phyloP scores from a whole-genome alignment of 2,113 vertebrate genomes.

The Tautogolabrus adspersus region DNA sequence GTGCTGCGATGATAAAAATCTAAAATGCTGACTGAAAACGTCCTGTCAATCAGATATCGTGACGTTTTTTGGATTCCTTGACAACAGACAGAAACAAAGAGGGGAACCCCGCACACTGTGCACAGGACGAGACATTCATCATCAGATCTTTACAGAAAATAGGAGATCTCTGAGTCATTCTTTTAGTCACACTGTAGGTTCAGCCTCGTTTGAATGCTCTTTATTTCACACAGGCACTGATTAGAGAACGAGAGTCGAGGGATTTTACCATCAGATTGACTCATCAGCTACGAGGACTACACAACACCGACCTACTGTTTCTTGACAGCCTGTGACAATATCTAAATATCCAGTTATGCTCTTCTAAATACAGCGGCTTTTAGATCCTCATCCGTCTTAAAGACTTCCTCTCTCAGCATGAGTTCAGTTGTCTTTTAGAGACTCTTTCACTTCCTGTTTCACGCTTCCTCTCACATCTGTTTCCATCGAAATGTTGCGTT shows the following conservation, averaged over 20 bases:
- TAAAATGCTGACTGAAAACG: too few species aligned
- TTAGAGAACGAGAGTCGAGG: background rate
- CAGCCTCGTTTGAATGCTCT: background rate
- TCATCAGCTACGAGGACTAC: background rate
- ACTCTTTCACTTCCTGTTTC: conserved; percentile 61
- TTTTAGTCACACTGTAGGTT: background rate
- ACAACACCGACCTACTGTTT: conserved; percentile 1
- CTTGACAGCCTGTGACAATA: background rate
- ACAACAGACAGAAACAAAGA: background rate
- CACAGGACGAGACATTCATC: background rate
- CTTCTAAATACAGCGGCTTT: background rate
- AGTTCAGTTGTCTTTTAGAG: background rate
- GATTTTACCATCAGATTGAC: conserved; percentile 5
- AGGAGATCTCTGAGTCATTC: conserved; percentile 14
- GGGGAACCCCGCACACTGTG: background rate
- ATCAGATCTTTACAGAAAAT: background rate
- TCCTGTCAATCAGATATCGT: background rate
- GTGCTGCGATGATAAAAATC: too few species aligned
- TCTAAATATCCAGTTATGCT: conserved; percentile 7
- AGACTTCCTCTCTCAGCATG: conserved; percentile 39
- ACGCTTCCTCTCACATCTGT: conserved; percentile 38
- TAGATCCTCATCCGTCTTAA: conserved; percentile 31
- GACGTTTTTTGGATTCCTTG: background rate
- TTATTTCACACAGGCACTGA: background rate
- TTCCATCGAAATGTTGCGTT: conserved; percentile 12